Conservation (phyloP, 1,140 invertebrate species). For the Drosophila tsacasi region DNA sequence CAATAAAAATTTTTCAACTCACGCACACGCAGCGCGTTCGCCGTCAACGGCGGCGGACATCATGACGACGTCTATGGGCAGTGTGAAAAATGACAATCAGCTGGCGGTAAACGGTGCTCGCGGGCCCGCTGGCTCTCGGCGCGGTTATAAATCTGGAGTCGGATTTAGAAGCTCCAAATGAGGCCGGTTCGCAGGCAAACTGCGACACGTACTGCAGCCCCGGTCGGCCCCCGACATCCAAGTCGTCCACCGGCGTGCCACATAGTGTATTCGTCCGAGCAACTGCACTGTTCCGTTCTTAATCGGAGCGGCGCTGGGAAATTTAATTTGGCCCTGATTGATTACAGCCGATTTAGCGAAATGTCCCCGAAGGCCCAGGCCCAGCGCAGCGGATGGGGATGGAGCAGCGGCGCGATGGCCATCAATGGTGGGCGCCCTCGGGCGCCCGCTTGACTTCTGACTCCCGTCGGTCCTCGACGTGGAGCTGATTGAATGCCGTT, state of each 20-base stretch:
- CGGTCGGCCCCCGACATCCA: neutral
- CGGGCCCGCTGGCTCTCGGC: constrained; percentile 25
- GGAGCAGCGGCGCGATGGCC: constrained; percentile 30
- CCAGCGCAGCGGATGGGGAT: constrained; percentile 19
- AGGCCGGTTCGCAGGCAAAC: constrained; percentile 28
- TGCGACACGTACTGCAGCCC: constrained; percentile 18
- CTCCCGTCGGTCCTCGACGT: constrained; percentile 14
- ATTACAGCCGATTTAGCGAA: constrained; percentile 76
- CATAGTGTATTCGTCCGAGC: neutral
- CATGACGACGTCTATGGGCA: constrained; percentile 62
- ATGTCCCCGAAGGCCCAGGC: constrained; percentile 61
- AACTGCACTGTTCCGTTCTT: constrained; percentile 63
- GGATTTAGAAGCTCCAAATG: constrained; percentile 64
- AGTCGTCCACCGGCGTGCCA: neutral
- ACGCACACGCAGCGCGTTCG: constrained; percentile 38
- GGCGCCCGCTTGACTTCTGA: constrained; percentile 66
- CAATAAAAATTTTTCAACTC: constrained; percentile 84
- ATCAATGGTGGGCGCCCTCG: constrained; percentile 33
- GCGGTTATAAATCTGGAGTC: constrained; percentile 66
- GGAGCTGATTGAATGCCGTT: constrained; percentile 68
- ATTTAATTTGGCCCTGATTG: constrained; percentile 83
- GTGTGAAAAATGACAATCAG: constrained; percentile 62
- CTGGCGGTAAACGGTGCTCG: constrained; percentile 20
- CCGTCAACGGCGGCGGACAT: constrained; percentile 13
- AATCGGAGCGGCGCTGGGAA: constrained; percentile 70